Evolutionary conservation across 2,113 vertebrate species (phyloP).

Genomic region (Ia io): DNA sequence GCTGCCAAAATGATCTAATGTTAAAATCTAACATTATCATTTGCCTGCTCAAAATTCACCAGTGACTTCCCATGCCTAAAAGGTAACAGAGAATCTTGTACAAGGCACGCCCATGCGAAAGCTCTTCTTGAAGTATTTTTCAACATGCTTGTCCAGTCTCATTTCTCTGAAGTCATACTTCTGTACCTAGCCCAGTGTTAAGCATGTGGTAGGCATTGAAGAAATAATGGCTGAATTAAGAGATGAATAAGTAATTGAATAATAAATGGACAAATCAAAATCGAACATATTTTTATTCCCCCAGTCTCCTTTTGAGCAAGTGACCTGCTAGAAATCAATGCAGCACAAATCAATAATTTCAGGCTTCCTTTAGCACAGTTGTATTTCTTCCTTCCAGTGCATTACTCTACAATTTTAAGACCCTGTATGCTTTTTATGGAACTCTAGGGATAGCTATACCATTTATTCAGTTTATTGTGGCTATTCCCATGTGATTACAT

Average conservation of each 20-base stretch:
- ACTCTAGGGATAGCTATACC: background rate
- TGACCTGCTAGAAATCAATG: slow-evolving; percentile 37
- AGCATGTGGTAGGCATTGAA: background rate
- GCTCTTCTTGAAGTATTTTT: background rate
- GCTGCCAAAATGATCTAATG: background rate
- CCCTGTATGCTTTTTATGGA: background rate
- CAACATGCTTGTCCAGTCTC: background rate
- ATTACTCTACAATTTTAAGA: background rate
- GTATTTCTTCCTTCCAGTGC: background rate
- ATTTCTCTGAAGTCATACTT: background rate
- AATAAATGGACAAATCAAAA: slow-evolving; percentile 7
- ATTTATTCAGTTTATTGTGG: background rate
- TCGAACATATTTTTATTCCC: background rate
- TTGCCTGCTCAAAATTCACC: background rate
- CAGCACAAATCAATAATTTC: background rate
- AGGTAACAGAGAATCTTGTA: background rate
- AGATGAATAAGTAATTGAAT: background rate
- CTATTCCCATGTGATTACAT: background rate
- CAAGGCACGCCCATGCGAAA: background rate
- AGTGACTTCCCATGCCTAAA: background rate
- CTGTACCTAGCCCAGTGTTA: background rate
- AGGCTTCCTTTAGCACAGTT: background rate
- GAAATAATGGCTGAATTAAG: background rate
- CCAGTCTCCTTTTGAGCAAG: slow-evolving; percentile 6
- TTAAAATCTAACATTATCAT: background rate